These are phyloP conservation scores for Oophaga pumilio DNA, from an alignment of 2,113 vertebrate genomes.

Conservation along the genomic window DNA sequence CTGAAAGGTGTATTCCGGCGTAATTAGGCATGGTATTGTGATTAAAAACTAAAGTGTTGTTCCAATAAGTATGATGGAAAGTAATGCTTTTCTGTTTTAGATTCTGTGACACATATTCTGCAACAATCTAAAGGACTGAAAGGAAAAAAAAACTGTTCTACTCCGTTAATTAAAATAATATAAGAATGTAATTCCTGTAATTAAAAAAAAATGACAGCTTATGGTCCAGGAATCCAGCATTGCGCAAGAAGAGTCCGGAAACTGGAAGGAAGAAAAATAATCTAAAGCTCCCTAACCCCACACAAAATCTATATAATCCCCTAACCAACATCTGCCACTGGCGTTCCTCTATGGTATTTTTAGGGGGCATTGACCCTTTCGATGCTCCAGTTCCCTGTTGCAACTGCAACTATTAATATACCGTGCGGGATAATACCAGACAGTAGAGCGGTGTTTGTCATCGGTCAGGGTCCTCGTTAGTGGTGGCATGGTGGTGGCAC, in stretches of 20 bases:
- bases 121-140: not conserved
- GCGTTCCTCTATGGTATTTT: no score
- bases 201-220: not conserved
- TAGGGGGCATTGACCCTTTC: no score
- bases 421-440: no score
- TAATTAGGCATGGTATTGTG: constrained; percentile 67
- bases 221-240: not conserved
- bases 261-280: not conserved
- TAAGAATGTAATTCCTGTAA: not conserved
- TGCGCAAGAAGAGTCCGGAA: not conserved
- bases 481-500: no score
- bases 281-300: not conserved
- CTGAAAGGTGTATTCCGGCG: constrained; percentile 61
- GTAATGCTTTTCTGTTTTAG: constrained; percentile 45
- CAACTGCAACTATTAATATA: no score
- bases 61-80: constrained; percentile 65
- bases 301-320: no score
- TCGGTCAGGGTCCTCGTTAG: no score
- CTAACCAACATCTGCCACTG: no score
- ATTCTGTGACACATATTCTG: constrained; percentile 36
- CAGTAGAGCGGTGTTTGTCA: no score
- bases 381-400: no score
- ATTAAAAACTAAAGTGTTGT: constrained; percentile 70
- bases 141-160: not conserved
- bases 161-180: not conserved